Base-by-base conservation (phyloP, 2,888 invertebrate genomes). In the Clivina fossor region DNA sequence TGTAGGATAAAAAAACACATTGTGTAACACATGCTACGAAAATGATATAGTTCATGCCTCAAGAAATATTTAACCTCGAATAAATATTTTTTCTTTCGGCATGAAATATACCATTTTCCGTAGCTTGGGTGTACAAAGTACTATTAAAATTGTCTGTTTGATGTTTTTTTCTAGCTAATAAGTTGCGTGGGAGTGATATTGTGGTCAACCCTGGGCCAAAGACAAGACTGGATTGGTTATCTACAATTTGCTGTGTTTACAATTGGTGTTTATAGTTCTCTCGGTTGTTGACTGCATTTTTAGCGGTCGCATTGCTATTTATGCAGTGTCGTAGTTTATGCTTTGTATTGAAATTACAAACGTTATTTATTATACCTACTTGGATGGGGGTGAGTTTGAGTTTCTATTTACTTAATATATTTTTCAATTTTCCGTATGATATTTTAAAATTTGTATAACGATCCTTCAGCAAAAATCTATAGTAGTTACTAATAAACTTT, bases 301-400 rank as follows among this genome's bases (percentile, higher is more conserved):
- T 94, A 55, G 89, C 94, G 1, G 79, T 91, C 26, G 84, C 86
- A 4, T 71, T 96, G 26, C 80, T 94, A 22, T 86, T 94, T 71
- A 75, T 94, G 50, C 84, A 92, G 73, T 88, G 88, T 58, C 83
- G 90, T 54, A 92, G 93, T 59, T 78, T 92, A 2, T 88, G 91
- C 65, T 91, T 88, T 71, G 86, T 93, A 54, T 75, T 90, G 20
- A 85, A 86, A 44, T 69, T 92, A 1, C 86, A 88, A 74, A 88
- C 88, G 0, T 76, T 81, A 65, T 82, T 87, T 71, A 77, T 82
- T 53, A 68, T 78, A 1, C 63, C 79, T 37, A 81, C 80, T 59
- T 82, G 80, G 80, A 26, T 47, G 70, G 73, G 80, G 79, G 81
- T 83, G 70, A 70, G 73, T 64, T 44, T 51, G 37, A 47, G 26